Percentiles rank a stretch among this genome's conserved stretches.
Evolutionary conservation across 1,140 invertebrate species (phyloP).

Genomic region (Pogonomyrmex californicus): DNA sequence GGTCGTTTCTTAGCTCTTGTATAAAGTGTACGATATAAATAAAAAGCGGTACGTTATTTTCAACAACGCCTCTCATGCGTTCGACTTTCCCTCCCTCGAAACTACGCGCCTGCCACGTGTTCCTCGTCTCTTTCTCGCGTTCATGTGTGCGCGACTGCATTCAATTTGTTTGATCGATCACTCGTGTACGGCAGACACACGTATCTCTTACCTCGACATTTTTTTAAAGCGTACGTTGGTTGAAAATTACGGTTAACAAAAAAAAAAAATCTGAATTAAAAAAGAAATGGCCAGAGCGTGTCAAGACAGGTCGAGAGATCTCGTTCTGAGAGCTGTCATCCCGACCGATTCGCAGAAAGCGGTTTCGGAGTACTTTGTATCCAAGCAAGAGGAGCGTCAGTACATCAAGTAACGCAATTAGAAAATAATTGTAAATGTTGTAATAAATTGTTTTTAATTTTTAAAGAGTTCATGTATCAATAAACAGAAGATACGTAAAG

Average conservation of each 20-base stretch:
- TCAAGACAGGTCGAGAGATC: conserved; percentile 30
- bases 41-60: conserved; percentile 71
- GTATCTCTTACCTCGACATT: conserved; percentile 7
- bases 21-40: conserved; percentile 74
- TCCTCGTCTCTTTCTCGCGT: not conserved
- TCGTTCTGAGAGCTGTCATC: conserved; percentile 69
- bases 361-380: conserved; percentile 75
- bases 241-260: conserved; percentile 59
- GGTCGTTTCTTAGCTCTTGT: conserved; percentile 52
- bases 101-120: not conserved
- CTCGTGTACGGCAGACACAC: conserved; percentile 56
- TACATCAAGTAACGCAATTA: conserved; percentile 73
- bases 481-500: not conserved
- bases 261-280: not conserved
- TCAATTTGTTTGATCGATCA: conserved; percentile 80
- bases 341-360: conserved; percentile 69
- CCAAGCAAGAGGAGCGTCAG: conserved; percentile 72
- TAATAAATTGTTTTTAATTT: conserved; percentile 33
- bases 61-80: conserved; percentile 44
- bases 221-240: conserved; percentile 8
- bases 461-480: not conserved
- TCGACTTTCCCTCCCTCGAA: not conserved
- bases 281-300: conserved; percentile 31
- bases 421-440: not conserved
- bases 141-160: conserved; percentile 37